phyloP scores from a whole-genome alignment of 2,797 vertebrate genomes.

The Chiloscyllium punctatum region DNA sequence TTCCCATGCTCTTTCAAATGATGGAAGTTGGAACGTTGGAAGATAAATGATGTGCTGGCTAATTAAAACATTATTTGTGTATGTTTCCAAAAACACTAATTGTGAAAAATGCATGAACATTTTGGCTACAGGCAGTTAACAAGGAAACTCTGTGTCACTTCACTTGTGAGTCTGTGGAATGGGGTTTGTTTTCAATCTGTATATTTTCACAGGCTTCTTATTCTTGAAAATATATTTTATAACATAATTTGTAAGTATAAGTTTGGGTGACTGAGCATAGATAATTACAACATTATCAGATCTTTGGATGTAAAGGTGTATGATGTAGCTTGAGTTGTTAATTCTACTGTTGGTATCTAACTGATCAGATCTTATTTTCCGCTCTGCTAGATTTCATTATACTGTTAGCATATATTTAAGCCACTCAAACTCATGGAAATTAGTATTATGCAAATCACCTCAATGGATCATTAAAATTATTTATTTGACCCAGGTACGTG shows the following conservation, averaged over 20 bases:
- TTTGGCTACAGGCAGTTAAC: not conserved
- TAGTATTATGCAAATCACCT: not conserved
- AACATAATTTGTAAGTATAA: slow-evolving; percentile 5
- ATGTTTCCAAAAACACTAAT: not conserved
- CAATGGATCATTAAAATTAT: not conserved
- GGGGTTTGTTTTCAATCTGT: not conserved
- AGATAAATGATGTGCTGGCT: not conserved
- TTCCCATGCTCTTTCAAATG: not conserved
- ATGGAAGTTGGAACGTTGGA: not conserved
- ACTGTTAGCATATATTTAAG: not conserved
- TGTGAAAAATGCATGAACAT: not conserved
- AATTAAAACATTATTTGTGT: not conserved
- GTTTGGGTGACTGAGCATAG: not conserved
- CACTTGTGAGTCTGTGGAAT: not conserved
- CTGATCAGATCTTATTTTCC: slow-evolving; percentile 18
- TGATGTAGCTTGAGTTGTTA: not conserved
- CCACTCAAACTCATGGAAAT: not conserved
- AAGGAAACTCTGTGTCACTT: not conserved
- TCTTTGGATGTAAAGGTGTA: not conserved
- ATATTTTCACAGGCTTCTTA: not conserved
- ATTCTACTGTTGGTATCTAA: not conserved
- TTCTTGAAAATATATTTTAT: not conserved
- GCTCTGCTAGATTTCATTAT: not conserved
- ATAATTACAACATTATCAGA: slow-evolving; percentile 6
- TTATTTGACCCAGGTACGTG: not conserved